Conservation (phyloP, 2,888 invertebrate genomes). For the Lasius platythorax region DNA sequence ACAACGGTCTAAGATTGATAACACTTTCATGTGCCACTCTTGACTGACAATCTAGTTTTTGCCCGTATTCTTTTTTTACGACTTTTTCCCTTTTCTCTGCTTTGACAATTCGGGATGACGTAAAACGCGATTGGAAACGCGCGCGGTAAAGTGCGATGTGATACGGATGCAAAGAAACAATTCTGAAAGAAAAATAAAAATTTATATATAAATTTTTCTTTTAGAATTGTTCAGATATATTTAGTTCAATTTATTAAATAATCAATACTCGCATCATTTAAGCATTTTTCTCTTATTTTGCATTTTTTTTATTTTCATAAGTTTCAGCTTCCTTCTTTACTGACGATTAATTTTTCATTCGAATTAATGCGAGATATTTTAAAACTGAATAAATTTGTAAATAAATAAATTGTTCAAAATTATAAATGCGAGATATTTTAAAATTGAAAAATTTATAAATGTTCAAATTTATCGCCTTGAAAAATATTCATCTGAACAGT, state of each 20-base stretch:
- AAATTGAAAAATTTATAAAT: neutral
- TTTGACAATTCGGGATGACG: neutral
- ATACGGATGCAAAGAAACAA: neutral
- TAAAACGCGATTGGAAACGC: slow-evolving; percentile 7
- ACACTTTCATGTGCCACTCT: slow-evolving; percentile 59
- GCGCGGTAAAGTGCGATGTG: neutral
- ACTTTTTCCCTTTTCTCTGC: slow-evolving; percentile 10
- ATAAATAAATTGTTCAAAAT: too few relatives aligned
- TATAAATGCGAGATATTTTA: neutral
- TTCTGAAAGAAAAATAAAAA: neutral
- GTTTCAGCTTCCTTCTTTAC: neutral
- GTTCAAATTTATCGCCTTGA: neutral
- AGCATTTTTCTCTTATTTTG: neutral
- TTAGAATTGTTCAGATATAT: too few relatives aligned
- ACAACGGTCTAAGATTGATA: slow-evolving; percentile 71
- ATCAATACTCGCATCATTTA: neutral
- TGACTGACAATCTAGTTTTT: slow-evolving; percentile 33
- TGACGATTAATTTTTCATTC: neutral
- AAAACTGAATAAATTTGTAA: too few relatives aligned
- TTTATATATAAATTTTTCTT: neutral
- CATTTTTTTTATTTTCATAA: neutral
- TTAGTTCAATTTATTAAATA: neutral
- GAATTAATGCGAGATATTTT: neutral
- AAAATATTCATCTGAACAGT: neutral
- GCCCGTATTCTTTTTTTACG: slow-evolving; percentile 2